Evolutionary conservation across 2,888 invertebrate species (phyloP).

Genomic region (Meganola albula): DNA sequence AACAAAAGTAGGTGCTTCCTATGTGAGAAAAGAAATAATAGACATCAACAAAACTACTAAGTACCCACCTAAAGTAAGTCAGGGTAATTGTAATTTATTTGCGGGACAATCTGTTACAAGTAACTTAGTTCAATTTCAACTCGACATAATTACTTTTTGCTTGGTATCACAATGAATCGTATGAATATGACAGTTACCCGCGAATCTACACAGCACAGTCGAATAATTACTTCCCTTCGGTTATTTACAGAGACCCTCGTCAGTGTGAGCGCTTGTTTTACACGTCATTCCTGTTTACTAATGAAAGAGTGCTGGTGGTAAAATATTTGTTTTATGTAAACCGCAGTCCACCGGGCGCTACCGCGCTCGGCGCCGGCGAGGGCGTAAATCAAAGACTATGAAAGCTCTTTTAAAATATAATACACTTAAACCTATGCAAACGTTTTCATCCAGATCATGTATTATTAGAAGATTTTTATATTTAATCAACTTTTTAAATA

Average conservation of each 20-base stretch:
- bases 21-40: too few relatives aligned
- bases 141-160: too few relatives aligned
- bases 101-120: too few relatives aligned
- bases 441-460: slow-evolving; percentile 50
- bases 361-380: slow-evolving; percentile 46
- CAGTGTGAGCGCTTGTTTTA: slow-evolving; percentile 65
- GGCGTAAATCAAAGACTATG: slow-evolving; percentile 67
- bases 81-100: too few relatives aligned
- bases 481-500: too few relatives aligned
- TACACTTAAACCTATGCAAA: slow-evolving; percentile 49
- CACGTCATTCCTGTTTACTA: slow-evolving; percentile 73
- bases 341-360: too few relatives aligned
- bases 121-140: too few relatives aligned
- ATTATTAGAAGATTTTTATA: too few relatives aligned
- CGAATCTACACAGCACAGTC: slow-evolving; percentile 37
- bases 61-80: too few relatives aligned
- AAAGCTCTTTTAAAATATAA: slow-evolving; percentile 53
- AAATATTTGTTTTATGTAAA: slow-evolving; percentile 73
- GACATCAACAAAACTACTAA: too few relatives aligned
- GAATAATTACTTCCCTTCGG: slow-evolving; percentile 64
- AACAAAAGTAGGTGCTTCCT: too few relatives aligned
- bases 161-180: too few relatives aligned
- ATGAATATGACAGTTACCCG: slow-evolving; percentile 23
- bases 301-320: slow-evolving; percentile 65
- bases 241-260: slow-evolving; percentile 68